Evolutionary conservation across 2,888 invertebrate species (phyloP).

Genomic region (Erynnis tages): DNA sequence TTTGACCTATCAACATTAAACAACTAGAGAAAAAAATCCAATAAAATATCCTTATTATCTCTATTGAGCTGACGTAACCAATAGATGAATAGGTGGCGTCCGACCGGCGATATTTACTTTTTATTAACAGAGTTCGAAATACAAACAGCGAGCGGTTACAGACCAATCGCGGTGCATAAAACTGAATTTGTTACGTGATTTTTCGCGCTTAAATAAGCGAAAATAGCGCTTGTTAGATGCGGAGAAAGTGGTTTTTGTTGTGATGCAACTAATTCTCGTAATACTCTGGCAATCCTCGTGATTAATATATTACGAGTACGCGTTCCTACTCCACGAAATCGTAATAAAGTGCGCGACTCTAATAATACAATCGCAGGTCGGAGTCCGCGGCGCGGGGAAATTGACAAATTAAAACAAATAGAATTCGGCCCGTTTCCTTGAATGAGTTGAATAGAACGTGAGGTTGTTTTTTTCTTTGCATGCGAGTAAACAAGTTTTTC

Average conservation of each 20-base stretch:
- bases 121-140: not conserved
- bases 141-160: not conserved
- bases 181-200: constrained; percentile 10
- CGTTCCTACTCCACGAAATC: not conserved
- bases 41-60: not conserved
- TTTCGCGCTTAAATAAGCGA: not conserved
- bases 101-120: constrained; percentile 5
- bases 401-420: not conserved
- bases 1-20: not conserved
- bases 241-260: constrained; percentile 16
- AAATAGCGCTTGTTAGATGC: constrained; percentile 13
- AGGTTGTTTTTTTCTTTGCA: not conserved
- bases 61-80: not conserved
- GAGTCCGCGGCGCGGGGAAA: not conserved
- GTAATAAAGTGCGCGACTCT: not conserved
- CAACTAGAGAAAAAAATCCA: not conserved
- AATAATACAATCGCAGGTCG: not conserved
- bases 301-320: not conserved
- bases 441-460: not conserved
- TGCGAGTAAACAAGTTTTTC: too few species aligned
- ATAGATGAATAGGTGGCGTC: not conserved
- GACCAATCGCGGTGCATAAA: not conserved
- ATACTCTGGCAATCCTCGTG: constrained; percentile 1
- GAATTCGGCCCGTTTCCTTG: not conserved
- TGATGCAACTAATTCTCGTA: constrained; percentile 21